These are phyloP conservation scores for Cyclopterus lumpus DNA, from an alignment of 2,797 vertebrate genomes.

Conservation along the genomic window DNA sequence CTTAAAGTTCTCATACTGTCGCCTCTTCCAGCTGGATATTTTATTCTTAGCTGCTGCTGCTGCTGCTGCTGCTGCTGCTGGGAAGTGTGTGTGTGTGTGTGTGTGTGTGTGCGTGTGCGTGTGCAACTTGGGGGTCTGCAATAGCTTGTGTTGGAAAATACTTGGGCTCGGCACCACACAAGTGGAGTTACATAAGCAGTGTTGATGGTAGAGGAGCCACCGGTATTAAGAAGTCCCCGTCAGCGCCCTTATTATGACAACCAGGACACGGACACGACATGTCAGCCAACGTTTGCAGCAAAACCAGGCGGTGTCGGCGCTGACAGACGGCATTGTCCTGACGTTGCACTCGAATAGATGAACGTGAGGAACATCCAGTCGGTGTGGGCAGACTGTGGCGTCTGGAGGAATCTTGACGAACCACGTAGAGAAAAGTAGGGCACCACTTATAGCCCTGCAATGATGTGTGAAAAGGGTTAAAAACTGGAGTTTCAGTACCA, in stretches of 20 bases:
- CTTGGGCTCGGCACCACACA: constrained; percentile 65
- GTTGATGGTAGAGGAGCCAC: constrained; percentile 66
- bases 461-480: constrained; percentile 17
- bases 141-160: constrained; percentile 54
- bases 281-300: constrained; percentile 39
- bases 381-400: constrained; percentile 26
- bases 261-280: constrained; percentile 43
- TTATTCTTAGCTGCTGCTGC: constrained; percentile 65
- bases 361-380: constrained; percentile 7
- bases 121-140: constrained; percentile 56
- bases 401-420: constrained; percentile 19
- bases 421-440: constrained; percentile 47
- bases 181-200: constrained; percentile 76
- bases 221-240: constrained; percentile 65
- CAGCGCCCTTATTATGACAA: constrained; percentile 75
- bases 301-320: constrained; percentile 20
- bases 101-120: neutral
- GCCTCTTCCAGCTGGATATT: constrained; percentile 37
- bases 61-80: too few relatives aligned
- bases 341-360: constrained; percentile 16
- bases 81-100: constrained; percentile 17
- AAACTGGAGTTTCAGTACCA: neutral
- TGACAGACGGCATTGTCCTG: neutral
- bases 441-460: constrained; percentile 28
- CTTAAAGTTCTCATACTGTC: constrained; percentile 7